Evolutionary conservation across 2,797 vertebrate genomes (phyloP).

Genomic region (Babyrousa celebensis): DNA sequence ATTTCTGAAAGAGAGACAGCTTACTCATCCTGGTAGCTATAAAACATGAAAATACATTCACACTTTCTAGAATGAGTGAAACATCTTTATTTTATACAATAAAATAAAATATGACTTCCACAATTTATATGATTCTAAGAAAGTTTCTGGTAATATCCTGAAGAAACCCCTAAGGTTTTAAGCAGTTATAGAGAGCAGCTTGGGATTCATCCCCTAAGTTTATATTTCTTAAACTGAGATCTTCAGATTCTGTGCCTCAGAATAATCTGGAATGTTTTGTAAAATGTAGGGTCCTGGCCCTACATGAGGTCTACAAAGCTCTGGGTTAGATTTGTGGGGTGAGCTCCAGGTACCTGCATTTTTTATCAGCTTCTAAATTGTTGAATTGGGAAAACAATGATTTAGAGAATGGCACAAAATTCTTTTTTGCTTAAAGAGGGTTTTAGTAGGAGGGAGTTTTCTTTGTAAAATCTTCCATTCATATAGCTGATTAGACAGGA

Average conservation of each 20-base stretch:
- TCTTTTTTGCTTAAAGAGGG: constrained; percentile 7
- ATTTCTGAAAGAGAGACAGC: constrained; percentile 14
- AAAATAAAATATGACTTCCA: constrained; percentile 16
- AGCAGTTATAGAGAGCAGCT: background rate
- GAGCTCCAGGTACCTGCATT: background rate
- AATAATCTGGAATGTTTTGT: constrained; percentile 41
- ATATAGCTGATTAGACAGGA: constrained; percentile 56
- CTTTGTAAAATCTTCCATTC: constrained; percentile 67
- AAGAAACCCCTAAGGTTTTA: constrained; percentile 12
- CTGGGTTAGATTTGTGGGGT: background rate
- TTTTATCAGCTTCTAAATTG: constrained; percentile 9
- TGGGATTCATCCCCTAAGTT: background rate
- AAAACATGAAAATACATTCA: constrained; percentile 26
- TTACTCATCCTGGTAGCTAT: background rate
- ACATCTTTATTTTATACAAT: constrained; percentile 59
- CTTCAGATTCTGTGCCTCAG: background rate
- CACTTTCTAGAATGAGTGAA: constrained; percentile 5
- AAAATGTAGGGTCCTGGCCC: constrained; percentile 28
- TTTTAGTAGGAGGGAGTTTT: background rate
- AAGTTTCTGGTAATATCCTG: constrained; percentile 15
- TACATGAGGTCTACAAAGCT: background rate
- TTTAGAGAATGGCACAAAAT: constrained; percentile 9
- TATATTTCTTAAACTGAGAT: background rate
- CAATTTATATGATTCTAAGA: constrained; percentile 3
- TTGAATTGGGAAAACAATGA: background rate